Conservation (phyloP, 2,113 vertebrate genomes). For the Microcebus ravelobensis region DNA sequence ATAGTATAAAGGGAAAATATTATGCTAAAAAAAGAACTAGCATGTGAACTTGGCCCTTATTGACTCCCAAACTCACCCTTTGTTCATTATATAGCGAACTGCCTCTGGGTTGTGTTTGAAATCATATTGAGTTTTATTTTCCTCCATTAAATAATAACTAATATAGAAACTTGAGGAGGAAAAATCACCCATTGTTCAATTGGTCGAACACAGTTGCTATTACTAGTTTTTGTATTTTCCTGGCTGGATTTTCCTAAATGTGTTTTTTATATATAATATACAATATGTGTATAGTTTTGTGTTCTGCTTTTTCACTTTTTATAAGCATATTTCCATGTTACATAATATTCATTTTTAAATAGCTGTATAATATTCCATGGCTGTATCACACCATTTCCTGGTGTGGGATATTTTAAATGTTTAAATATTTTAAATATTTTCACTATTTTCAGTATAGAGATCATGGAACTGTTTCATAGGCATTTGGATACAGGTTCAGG, state of each 20-base stretch:
- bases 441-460: background rate
- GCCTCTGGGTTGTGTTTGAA: slow-evolving; percentile 21
- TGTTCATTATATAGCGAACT: background rate
- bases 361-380: background rate
- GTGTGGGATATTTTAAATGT: background rate
- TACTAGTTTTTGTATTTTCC: background rate
- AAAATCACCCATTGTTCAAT: background rate
- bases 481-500: background rate
- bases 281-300: background rate
- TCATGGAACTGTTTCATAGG: background rate
- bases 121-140: background rate
- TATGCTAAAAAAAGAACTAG: background rate
- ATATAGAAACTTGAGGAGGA: background rate
- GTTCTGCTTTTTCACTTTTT: slow-evolving; percentile 22
- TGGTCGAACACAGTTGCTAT: background rate
- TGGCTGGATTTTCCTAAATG: background rate
- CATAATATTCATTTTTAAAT: slow-evolving; percentile 12
- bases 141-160: background rate
- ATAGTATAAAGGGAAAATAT: background rate
- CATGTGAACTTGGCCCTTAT: background rate
- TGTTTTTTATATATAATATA: background rate
- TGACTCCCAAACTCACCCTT: background rate
- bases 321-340: slow-evolving; percentile 29
- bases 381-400: background rate
- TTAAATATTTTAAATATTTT: slow-evolving; percentile 33